Evolutionary conservation across 2,113 vertebrate genomes (phyloP), one percentile per base, ranked within the genome.

Genomic region (Onychostruthus taczanowskii): DNA sequence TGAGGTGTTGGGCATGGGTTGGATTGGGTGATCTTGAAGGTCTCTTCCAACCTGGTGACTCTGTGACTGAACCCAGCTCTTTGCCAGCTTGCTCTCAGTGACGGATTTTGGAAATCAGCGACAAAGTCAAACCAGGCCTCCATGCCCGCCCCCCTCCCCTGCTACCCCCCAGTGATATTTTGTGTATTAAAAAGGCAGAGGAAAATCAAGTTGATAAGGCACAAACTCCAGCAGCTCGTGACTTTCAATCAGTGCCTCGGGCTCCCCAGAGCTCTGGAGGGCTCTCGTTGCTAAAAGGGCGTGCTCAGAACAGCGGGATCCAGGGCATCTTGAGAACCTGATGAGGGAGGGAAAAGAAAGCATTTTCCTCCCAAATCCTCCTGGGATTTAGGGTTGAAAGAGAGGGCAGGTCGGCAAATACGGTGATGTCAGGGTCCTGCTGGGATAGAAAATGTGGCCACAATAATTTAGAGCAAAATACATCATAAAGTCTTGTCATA

Each of bases 191-290:
- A 88, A 96, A 92, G 72, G n/a, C 75, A 67, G 55, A 80, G 90
- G 31, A 37, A 86, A 96, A 93, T 95, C 37, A 74, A 39, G 79
- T 39, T 96, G 84, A 72, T 94, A 96, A 97, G 23, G 33, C 89
- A 69, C 33, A 44, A 89, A 31, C 58, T 47, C 33, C 84, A 89
- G 91, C 43, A 96, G 96, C 84, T 93, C 27, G 72, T 96, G 89
- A 93, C 77, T 96, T 84, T 89, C 69, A 95, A 90, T 96, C 89
- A 96, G 82, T 13, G 24, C 68, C 67, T 39, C 4, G 67, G 69
- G 39, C 85, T 92, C 84, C 90, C 87, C 66, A 27, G 90, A 4
- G 90, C 94, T 95, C 75, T 94, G 85, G 95, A 97, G 89, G 56
- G 80, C 87, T 95, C 91, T 95, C n/a, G 4, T 52, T 49, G 44